Conservation (phyloP, 2,888 invertebrate species). For the Drosophila meridiana region DNA sequence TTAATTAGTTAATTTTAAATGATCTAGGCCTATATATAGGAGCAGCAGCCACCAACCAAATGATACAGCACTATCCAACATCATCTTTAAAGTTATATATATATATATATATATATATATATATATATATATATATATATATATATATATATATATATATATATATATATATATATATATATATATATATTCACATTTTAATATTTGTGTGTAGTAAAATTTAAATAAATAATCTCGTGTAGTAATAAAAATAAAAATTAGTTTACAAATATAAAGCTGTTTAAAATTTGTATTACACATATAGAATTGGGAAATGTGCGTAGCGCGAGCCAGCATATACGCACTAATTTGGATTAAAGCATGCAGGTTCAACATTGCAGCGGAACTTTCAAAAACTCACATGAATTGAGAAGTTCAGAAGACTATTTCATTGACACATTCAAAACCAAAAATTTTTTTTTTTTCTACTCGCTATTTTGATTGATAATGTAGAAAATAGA, state of each 20-base stretch:
- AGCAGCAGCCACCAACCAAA: constrained; percentile 47
- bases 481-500: neutral
- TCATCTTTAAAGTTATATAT: neutral
- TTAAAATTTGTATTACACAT: neutral
- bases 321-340: neutral
- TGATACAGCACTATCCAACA: constrained; percentile 27
- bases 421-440: neutral
- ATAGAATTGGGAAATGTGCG: neutral
- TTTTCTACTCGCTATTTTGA: neutral
- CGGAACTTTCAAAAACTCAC: neutral
- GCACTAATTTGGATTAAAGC: neutral
- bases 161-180: neutral
- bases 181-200: neutral
- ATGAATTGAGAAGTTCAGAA: neutral
- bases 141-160: neutral
- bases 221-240: neutral
- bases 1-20: constrained; percentile 27
- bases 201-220: neutral
- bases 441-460: neutral
- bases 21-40: constrained; percentile 11
- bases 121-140: constrained; percentile 4
- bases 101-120: neutral
- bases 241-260: neutral
- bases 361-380: neutral
- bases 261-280: neutral